Percentiles rank a stretch among this genome's conserved stretches.
These are phyloP conservation scores for Gymnogyps californianus DNA, from an alignment of 2,113 vertebrate genomes.

Conservation along the genomic window DNA sequence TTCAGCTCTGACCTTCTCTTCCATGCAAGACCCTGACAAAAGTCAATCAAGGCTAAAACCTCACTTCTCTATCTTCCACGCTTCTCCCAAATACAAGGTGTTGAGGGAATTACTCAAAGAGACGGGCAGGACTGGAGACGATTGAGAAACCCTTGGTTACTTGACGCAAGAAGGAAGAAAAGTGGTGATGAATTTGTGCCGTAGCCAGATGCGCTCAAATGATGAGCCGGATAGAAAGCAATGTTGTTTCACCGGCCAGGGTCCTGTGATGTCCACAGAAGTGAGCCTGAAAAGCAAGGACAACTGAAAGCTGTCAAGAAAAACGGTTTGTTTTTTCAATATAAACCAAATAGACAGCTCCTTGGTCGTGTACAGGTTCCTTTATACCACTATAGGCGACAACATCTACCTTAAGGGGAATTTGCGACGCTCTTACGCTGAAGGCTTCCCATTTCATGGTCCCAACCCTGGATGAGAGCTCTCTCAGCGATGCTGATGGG, in stretches of 20 bases:
- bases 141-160: background rate
- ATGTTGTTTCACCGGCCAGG: background rate
- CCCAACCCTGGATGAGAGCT: background rate
- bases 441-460: background rate
- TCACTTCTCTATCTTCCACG: background rate
- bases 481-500: background rate
- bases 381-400: background rate
- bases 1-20: background rate
- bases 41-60: background rate
- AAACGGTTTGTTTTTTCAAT: background rate
- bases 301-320: background rate
- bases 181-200: background rate
- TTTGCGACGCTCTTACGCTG: background rate
- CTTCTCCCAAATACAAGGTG: background rate
- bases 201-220: fast-evolving
- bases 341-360: background rate
- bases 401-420: background rate
- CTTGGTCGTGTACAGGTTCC: background rate
- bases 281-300: background rate
- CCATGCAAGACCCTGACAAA: background rate
- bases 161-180: background rate
- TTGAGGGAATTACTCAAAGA: background rate
- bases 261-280: background rate
- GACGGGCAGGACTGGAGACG: background rate
- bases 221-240: fast-evolving